Evolutionary conservation across 2,888 invertebrate species (phyloP).

Genomic region (Ophion obscuratus): DNA sequence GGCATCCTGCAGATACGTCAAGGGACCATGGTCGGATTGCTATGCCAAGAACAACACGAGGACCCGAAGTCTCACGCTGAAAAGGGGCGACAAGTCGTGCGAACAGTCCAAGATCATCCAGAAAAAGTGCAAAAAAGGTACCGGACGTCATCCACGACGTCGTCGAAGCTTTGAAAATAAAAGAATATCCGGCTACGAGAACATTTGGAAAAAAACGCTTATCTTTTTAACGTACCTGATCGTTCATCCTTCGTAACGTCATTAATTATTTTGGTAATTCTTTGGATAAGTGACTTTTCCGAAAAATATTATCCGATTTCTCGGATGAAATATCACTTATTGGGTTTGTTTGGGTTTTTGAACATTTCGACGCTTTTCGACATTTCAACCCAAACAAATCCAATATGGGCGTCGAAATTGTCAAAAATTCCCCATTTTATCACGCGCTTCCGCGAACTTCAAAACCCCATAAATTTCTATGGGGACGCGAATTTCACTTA

Average conservation of each 20-base stretch:
- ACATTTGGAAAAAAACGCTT: not conserved
- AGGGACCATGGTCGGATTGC: conserved; percentile 95
- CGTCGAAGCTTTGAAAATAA: not conserved
- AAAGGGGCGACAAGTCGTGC: conserved; percentile 93
- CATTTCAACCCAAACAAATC: too few relatives aligned
- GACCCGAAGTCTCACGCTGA: conserved; percentile 92
- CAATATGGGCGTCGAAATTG: too few relatives aligned
- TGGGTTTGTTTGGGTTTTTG: too few relatives aligned
- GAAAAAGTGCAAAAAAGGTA: conserved; percentile 97
- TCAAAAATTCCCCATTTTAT: too few relatives aligned
- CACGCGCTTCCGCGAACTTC: too few relatives aligned
- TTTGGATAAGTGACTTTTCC: too few relatives aligned
- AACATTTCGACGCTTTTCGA: too few relatives aligned
- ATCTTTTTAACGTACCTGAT: not conserved
- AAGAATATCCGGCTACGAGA: not conserved
- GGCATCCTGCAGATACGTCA: conserved; percentile 93
- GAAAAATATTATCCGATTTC: too few relatives aligned
- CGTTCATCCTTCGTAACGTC: not conserved
- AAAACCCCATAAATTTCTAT: too few relatives aligned
- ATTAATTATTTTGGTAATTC: not conserved
- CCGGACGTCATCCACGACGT: conserved; percentile 70
- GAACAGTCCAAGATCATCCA: conserved; percentile 93
- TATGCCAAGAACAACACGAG: conserved; percentile 93
- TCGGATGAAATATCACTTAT: too few relatives aligned
- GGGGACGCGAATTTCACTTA: too few relatives aligned